These are phyloP conservation scores for Microtus ochrogaster DNA, from an alignment of 2,113 vertebrate species.

Conservation along the genomic window DNA sequence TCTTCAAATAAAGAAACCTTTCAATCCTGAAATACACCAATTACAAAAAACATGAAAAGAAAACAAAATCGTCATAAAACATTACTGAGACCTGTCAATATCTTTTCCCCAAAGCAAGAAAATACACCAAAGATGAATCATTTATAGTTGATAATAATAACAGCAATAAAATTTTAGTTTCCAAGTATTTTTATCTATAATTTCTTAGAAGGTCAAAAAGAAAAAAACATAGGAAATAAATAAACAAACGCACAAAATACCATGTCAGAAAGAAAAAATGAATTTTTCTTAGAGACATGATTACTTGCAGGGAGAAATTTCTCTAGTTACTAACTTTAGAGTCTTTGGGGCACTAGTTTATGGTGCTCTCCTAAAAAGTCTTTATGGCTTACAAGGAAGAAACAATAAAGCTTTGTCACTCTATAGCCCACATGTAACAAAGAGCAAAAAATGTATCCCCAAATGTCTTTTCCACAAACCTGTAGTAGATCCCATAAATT, in stretches of 20 bases:
- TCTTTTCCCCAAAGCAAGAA: constrained; percentile 23
- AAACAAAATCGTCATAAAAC: constrained; percentile 30
- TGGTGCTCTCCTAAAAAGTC: neutral
- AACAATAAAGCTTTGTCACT: constrained; percentile 1
- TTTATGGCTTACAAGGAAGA: neutral
- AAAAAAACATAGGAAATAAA: neutral
- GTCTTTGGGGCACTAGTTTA: neutral
- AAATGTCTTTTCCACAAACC: constrained; percentile 10
- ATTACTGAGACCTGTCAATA: constrained; percentile 27
- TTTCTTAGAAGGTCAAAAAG: neutral
- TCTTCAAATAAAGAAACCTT: constrained; percentile 4
- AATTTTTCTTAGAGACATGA: neutral
- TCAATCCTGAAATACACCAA: neutral
- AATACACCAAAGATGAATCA: constrained; percentile 41
- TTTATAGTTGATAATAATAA: constrained; percentile 40
- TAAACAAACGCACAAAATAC: neutral
- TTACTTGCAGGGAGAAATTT: constrained; percentile 1
- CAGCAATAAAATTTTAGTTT: neutral
- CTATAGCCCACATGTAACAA: neutral
- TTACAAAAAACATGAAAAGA: constrained; percentile 7
- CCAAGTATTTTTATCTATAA: constrained; percentile 11
- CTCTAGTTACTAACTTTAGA: neutral
- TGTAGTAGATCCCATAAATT: neutral
- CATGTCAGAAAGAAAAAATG: constrained; percentile 18
- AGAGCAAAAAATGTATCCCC: neutral